Evolutionary conservation across 2,797 vertebrate genomes (phyloP).

Genomic region (Tinamus major): DNA sequence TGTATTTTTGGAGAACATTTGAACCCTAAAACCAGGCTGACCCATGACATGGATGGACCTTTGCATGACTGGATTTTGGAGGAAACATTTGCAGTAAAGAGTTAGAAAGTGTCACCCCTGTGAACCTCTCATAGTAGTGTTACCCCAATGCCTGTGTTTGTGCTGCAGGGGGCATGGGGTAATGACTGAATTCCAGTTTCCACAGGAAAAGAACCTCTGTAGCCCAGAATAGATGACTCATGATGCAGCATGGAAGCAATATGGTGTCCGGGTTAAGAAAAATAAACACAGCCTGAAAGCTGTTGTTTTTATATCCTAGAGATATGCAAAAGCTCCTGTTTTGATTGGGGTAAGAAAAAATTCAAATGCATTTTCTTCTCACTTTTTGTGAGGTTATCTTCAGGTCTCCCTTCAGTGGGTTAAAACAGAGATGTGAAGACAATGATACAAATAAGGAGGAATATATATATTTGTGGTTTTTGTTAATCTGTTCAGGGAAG

Average conservation of each 20-base stretch:
- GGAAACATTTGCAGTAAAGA: neutral
- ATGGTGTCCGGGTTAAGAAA: neutral
- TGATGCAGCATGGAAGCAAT: neutral
- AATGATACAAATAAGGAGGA: too few relatives aligned
- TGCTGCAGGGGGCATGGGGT: neutral
- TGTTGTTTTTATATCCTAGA: neutral
- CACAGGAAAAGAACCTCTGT: neutral
- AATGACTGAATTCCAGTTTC: neutral
- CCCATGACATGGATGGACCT: neutral
- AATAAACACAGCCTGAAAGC: neutral
- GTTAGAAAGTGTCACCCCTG: neutral
- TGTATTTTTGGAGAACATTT: neutral
- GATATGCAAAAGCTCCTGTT: neutral
- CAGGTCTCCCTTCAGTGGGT: neutral
- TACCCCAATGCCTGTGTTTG: fast-evolving
- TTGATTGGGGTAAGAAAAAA: neutral
- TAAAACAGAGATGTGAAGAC: too few relatives aligned
- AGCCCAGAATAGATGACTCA: neutral
- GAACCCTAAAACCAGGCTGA: neutral
- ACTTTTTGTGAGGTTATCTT: neutral
- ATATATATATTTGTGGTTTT: too few relatives aligned
- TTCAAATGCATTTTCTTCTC: too few relatives aligned
- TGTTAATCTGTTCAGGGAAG: neutral
- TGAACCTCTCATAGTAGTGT: neutral
- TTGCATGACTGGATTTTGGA: neutral